A percentile compares a stretch with the other conserved stretches of the same genome.
These are phyloP conservation scores for Nothoprocta perdicaria DNA, from an alignment of 2,113 vertebrate species.

Conservation along the genomic window DNA sequence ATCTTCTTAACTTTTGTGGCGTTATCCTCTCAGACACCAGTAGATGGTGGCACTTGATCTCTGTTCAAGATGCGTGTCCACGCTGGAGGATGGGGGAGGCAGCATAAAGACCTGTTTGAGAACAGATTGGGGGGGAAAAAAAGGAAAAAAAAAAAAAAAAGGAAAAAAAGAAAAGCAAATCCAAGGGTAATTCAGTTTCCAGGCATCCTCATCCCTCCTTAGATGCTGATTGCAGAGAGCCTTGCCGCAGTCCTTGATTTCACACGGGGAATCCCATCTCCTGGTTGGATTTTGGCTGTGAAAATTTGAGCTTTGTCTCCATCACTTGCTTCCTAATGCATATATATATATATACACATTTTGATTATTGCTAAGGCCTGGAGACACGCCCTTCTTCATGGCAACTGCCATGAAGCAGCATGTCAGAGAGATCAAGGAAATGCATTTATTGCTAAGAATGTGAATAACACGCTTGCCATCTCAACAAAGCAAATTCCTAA, in stretches of 20 bases:
- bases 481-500: background rate
- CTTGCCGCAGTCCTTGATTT: background rate
- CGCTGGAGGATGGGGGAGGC: background rate
- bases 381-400: background rate
- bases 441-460: background rate
- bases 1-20: background rate
- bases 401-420: background rate
- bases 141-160: background rate
- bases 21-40: conserved; percentile 38
- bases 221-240: background rate
- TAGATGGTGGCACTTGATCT: conserved; percentile 55
- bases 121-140: background rate
- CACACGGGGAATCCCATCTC: background rate
- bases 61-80: background rate
- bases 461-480: background rate
- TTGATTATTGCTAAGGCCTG: background rate
- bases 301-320: background rate
- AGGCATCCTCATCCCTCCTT: background rate
- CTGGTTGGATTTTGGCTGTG: background rate
- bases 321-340: background rate
- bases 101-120: background rate
- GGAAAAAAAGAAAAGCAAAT: background rate
- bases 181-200: background rate
- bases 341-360: background rate
- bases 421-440: background rate